Percentiles rank a stretch among this genome's conserved stretches.
phyloP scores from a whole-genome alignment of 2,113 vertebrate species.

The Oryzias melastigma region DNA sequence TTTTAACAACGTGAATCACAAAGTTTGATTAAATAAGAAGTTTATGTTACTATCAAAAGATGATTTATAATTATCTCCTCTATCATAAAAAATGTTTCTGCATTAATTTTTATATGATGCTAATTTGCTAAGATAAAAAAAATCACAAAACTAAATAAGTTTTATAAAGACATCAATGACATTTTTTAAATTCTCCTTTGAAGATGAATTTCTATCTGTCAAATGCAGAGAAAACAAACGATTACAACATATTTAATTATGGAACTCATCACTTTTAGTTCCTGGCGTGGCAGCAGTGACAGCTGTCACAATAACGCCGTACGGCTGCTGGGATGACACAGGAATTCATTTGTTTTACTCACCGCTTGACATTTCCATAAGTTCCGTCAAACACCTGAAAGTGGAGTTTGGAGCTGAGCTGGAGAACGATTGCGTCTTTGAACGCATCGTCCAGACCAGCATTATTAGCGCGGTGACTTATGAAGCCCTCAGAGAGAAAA shows the following conservation, averaged over 20 bases:
- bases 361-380: neutral
- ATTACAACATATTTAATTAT: neutral
- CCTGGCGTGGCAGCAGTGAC: neutral
- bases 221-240: neutral
- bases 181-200: neutral
- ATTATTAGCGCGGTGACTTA: neutral
- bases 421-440: neutral
- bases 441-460: conserved; percentile 14
- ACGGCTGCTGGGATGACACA: neutral
- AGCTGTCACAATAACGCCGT: neutral
- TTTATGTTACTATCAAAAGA: too few species aligned
- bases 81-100: too few species aligned
- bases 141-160: too few species aligned
- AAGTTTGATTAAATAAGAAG: too few species aligned
- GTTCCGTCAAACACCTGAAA: conserved; percentile 8
- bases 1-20: too few species aligned
- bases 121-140: too few species aligned
- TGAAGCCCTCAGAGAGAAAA: neutral
- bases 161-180: neutral
- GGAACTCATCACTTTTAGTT: neutral
- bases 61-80: too few species aligned
- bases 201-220: neutral
- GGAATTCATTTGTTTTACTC: too few species aligned
- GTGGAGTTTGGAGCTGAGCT: too few species aligned
- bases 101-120: too few species aligned